Base-by-base conservation (phyloP, 2,888 invertebrate species). In the Sialis fuliginosa region DNA sequence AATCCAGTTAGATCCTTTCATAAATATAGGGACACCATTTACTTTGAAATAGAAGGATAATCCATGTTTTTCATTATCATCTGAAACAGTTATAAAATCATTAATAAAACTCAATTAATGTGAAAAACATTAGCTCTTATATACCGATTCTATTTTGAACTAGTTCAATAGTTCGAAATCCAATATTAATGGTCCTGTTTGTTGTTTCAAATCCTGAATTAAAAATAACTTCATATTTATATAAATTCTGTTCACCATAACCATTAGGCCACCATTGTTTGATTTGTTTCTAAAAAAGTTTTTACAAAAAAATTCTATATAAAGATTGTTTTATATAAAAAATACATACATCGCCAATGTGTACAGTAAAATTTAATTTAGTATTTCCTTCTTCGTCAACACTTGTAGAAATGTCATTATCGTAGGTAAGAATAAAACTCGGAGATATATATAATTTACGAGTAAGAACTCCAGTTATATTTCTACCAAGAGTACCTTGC, bases 191-290 rank as follows among this genome's bases (percentile, higher is more conserved):
- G n/a, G 64, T 66, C 58, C 78, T 79, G 10, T 58, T 56, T 9
- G 62, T 61, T 6, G 45, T 44, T 52, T 60, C 58, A 5, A 55
- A 58, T 1, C 50, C 54, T 30, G 60, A 64, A 10, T 54, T 57
- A 39, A 76, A 70, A 1, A 66, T 67, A 1, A 80, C 68, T 47
- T 67, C 66, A 43, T 89, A 58, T 6, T 70, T 64, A 58, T 96
- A 96, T 4, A 96, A 65, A 1, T 71, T 71, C 60, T 87, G 92
- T 1, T 72, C 62, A 1, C 93, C 93, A 57, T 79, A 85, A 22
- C 92, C 95, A 64, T 91, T 93, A 0, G 97, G 97, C 95, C 95
- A 97, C 97, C 97, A 97, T 13, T 72, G 55, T 40, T 72, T 60
- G 0, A 84, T 72, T 42, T 62, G 55, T 33, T 61, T 56, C 73